Conservation (phyloP, 2,888 invertebrate species). For the Fabriciana adippe region DNA sequence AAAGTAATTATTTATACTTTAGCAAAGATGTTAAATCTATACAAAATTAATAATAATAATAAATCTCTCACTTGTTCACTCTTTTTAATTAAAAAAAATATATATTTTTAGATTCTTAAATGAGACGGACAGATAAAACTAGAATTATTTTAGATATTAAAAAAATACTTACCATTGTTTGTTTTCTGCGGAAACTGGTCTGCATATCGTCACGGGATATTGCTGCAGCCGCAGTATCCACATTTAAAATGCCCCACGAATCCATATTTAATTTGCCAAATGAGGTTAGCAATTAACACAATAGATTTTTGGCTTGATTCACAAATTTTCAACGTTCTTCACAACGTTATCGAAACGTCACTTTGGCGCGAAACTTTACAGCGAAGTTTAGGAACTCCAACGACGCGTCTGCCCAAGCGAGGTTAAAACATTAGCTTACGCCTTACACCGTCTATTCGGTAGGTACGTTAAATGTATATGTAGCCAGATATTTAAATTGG, state of each 20-base stretch:
- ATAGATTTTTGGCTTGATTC: conserved; percentile 40
- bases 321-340: conserved; percentile 40
- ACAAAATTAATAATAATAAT: no score
- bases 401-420: conserved; percentile 18
- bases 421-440: conserved; percentile 36
- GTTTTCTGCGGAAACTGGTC: conserved; percentile 77
- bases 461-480: conserved; percentile 42
- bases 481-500: conserved; percentile 74
- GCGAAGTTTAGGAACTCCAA: conserved; percentile 22
- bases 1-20: no score
- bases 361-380: conserved; percentile 54
- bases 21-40: no score
- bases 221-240: conserved; percentile 84
- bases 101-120: neutral
- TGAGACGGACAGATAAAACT: neutral
- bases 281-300: conserved; percentile 41
- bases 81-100: no score
- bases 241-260: conserved; percentile 87
- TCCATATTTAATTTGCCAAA: conserved; percentile 79
- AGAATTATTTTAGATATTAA: neutral
- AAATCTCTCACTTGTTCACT: no score
- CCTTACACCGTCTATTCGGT: conserved; percentile 28
- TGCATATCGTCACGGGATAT: conserved; percentile 86
- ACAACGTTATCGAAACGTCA: conserved; percentile 50
- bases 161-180: conserved; percentile 57